phyloP scores from a whole-genome alignment of 2,888 invertebrate genomes.

The Panopea generosa region DNA sequence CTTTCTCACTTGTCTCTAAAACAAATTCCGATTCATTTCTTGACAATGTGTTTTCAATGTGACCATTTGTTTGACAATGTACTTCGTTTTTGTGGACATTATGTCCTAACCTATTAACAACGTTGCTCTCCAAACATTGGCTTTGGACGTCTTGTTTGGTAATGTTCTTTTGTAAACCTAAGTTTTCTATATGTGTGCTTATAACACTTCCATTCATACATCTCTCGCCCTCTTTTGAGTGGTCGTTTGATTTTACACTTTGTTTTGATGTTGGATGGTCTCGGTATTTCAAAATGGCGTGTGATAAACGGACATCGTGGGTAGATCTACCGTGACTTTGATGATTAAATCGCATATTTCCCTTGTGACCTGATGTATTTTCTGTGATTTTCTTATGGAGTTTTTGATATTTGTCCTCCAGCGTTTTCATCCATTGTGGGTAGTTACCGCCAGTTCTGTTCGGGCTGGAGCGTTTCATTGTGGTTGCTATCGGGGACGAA shows the following conservation, averaged over 20 bases:
- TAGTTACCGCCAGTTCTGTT: conserved; percentile 43
- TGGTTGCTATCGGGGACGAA: conserved; percentile 25
- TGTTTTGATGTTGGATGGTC: conserved; percentile 24
- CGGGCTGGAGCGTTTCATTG: conserved; percentile 23
- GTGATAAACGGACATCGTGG: conserved; percentile 50
- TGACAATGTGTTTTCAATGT: background rate
- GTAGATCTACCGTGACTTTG: conserved; percentile 35
- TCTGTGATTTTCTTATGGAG: conserved; percentile 76
- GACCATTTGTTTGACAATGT: conserved; percentile 21
- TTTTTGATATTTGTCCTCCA: conserved; percentile 77
- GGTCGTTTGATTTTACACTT: conserved; percentile 10
- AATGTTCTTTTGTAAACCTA: conserved; percentile 13
- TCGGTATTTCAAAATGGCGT: conserved; percentile 40
- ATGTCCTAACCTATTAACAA: conserved; percentile 5
- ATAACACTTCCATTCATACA: conserved; percentile 12
- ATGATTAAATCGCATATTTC: conserved; percentile 30
- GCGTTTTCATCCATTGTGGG: conserved; percentile 77
- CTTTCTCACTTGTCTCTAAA: too few relatives aligned
- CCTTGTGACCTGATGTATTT: conserved; percentile 26
- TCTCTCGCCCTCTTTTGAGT: conserved; percentile 15
- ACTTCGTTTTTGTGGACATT: conserved; percentile 5
- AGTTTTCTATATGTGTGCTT: conserved; percentile 18
- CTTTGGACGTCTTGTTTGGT: conserved; percentile 18
- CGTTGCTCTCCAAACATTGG: conserved; percentile 33
- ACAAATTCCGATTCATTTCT: too few relatives aligned